phyloP scores from a whole-genome alignment of 2,888 invertebrate species.

The Drosophila cyrtoloma region DNA sequence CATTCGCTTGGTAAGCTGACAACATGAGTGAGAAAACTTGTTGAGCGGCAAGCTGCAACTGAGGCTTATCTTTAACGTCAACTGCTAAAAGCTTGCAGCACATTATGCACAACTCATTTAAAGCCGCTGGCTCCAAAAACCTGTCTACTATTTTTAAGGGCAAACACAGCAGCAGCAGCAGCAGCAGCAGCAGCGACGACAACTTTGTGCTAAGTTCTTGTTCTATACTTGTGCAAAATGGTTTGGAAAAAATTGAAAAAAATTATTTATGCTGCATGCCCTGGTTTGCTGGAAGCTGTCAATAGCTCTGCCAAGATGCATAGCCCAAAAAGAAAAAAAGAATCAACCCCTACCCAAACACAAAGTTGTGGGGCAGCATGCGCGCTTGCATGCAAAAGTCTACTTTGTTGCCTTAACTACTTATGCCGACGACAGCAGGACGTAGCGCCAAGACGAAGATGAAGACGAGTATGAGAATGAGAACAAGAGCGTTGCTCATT shows the following conservation, averaged over 20 bases:
- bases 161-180: neutral
- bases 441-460: constrained; percentile 24
- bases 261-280: constrained; percentile 75
- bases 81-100: constrained; percentile 55
- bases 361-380: constrained; percentile 77
- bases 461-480: constrained; percentile 18
- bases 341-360: constrained; percentile 33
- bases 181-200: constrained; percentile 31
- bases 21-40: constrained; percentile 75
- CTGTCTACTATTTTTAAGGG: constrained; percentile 26
- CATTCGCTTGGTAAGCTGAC: constrained; percentile 59
- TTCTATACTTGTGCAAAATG: constrained; percentile 65
- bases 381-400: constrained; percentile 79
- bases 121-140: constrained; percentile 63
- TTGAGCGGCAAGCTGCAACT: constrained; percentile 54
- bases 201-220: constrained; percentile 71
- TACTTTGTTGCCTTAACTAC: constrained; percentile 80
- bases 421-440: constrained; percentile 67
- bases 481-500: constrained; percentile 55
- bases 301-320: constrained; percentile 60
- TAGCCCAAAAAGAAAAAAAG: constrained; percentile 1
- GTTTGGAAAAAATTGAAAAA: constrained; percentile 76
- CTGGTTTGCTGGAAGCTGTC: constrained; percentile 64
- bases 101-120: constrained; percentile 74
- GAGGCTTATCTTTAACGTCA: constrained; percentile 44